These are phyloP conservation scores for Parus major DNA, from an alignment of 2,113 vertebrate species.

Conservation along the genomic window DNA sequence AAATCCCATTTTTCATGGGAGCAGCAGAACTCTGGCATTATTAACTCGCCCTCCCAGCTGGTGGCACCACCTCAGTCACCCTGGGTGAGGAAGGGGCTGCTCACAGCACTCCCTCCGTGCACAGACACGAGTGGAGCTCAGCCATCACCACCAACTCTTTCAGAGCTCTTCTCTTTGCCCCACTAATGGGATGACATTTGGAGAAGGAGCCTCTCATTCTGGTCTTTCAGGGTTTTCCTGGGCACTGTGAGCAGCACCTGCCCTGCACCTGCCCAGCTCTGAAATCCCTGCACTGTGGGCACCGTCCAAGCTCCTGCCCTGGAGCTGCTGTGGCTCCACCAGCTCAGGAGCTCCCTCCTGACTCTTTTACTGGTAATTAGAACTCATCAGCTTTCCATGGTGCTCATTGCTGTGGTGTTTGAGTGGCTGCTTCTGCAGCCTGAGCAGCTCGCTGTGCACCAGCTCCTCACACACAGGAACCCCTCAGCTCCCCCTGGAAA, in stretches of 20 bases:
- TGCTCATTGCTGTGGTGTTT: slow-evolving; percentile 8
- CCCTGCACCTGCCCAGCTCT: background rate
- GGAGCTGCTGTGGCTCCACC: background rate
- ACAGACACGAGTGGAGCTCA: background rate
- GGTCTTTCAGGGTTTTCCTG: background rate
- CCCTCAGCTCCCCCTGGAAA: slow-evolving; percentile 13
- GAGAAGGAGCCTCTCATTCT: background rate
- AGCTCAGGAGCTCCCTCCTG: slow-evolving; percentile 16
- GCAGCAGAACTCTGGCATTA: background rate
- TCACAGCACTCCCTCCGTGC: background rate
- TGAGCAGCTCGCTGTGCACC: background rate
- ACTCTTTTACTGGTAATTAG: slow-evolving; percentile 3
- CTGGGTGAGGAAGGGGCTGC: background rate
- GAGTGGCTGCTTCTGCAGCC: slow-evolving; percentile 12
- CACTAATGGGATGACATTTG: background rate
- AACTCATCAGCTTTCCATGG: slow-evolving; percentile 41
- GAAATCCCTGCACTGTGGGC: background rate
- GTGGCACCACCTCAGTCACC: background rate
- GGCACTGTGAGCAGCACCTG: background rate
- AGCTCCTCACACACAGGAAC: background rate
- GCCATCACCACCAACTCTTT: background rate
- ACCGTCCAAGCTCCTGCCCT: background rate
- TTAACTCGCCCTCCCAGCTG: background rate
- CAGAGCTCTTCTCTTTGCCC: background rate
- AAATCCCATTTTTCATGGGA: slow-evolving; percentile 20